Conservation (phyloP, 2,888 invertebrate species). For the Zhuqinia jingwanae region DNA sequence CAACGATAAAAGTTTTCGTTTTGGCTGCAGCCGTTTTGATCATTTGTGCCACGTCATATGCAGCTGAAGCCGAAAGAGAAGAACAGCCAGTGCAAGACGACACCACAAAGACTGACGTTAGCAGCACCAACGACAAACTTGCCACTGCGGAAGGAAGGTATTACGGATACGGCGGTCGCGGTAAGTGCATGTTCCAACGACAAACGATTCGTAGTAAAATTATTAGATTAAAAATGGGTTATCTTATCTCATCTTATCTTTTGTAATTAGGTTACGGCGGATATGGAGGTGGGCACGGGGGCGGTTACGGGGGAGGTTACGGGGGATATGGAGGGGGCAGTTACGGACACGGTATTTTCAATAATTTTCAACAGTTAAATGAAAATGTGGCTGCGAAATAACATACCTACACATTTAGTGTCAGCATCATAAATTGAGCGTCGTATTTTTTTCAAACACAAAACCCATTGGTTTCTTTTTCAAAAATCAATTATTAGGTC, state of each 20-base stretch:
- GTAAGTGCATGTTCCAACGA: background rate
- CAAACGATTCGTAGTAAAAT: too few species aligned
- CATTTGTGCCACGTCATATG: constrained; percentile 44
- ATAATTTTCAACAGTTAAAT: too few species aligned
- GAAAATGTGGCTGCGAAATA: too few species aligned
- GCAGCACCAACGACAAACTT: constrained; percentile 32
- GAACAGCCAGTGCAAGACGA: constrained; percentile 51
- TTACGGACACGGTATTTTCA: too few species aligned
- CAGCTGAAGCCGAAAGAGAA: constrained; percentile 46
- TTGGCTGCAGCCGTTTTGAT: constrained; percentile 52
- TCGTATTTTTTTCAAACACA: too few species aligned
- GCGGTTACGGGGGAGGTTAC: constrained; percentile 17
- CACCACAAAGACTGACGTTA: constrained; percentile 17
- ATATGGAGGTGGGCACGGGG: background rate
- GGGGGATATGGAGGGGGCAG: constrained; percentile 37
- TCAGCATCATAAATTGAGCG: too few species aligned
- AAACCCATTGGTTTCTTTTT: too few species aligned
- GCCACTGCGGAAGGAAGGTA: constrained; percentile 69
- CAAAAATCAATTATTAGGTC: too few species aligned
- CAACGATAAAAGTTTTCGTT: constrained; percentile 46
- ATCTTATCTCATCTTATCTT: too few species aligned
- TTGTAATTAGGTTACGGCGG: too few species aligned
- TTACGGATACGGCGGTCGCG: constrained; percentile 54
- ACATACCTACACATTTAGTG: too few species aligned
- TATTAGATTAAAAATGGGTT: too few species aligned